A percentile compares a stretch with the other conserved stretches of the same genome.
phyloP scores from a whole-genome alignment of 1,140 invertebrate genomes.

The Charaxes varanes region DNA sequence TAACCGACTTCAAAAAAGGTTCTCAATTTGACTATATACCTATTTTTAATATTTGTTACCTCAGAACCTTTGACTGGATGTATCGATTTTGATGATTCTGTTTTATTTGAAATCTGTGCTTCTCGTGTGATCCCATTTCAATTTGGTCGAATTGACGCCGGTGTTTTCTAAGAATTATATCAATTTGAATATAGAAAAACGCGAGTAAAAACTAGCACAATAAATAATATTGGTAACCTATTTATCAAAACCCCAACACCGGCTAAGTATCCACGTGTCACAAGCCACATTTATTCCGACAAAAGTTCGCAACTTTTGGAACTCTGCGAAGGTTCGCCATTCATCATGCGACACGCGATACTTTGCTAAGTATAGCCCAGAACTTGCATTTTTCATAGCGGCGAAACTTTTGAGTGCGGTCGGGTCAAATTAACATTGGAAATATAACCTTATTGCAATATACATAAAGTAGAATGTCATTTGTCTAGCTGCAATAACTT shows the following conservation, averaged over 20 bases:
- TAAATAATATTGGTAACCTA: no score
- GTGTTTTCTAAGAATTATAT: no score
- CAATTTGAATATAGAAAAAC: no score
- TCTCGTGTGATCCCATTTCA: no score
- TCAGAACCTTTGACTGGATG: no score
- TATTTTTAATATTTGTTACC: no score
- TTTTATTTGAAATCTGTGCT: no score
- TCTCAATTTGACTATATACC: no score
- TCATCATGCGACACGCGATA: slow-evolving; percentile 48
- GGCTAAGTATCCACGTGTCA: slow-evolving; percentile 14
- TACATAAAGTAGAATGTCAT: background rate
- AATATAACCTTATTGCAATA: background rate
- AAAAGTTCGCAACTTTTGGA: slow-evolving; percentile 24
- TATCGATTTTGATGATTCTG: no score
- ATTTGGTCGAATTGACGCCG: no score
- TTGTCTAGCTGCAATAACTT: slow-evolving; percentile 1
- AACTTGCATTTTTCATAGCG: slow-evolving; percentile 53
- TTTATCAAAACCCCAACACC: slow-evolving; percentile 3
- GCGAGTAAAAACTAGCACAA: no score
- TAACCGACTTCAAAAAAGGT: no score
- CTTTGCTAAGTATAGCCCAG: slow-evolving; percentile 34
- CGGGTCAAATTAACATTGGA: slow-evolving; percentile 5
- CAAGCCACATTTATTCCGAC: slow-evolving; percentile 31
- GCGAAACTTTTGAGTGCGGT: slow-evolving; percentile 27
- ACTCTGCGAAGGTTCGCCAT: slow-evolving; percentile 33